Evolutionary conservation across 1,140 invertebrate genomes (phyloP), one percentile per base, ranked within the genome.

Genomic region (Orius insidiosus): DNA sequence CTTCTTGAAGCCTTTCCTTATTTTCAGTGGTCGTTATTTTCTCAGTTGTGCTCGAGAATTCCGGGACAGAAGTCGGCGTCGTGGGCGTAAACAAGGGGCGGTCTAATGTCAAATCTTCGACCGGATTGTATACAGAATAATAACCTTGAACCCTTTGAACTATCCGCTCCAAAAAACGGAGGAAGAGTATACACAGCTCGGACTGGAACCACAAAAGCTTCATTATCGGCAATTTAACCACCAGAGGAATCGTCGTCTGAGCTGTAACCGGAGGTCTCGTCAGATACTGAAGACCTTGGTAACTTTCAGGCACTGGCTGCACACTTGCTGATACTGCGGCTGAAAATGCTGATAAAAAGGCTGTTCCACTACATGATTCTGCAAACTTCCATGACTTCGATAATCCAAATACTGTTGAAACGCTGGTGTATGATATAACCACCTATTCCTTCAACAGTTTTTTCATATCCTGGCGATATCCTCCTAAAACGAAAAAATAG

Each of bases 111-210:
- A 57, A 39, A 7, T 45, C 44, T 15, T 57, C 56, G 1, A 52
- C 47, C 6, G 53, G 54, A 42, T 56, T 57, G 46, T 56, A 59
- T 1, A 56, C 50, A 0, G 58, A 59, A 39, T 53, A 59, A 35
- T 54, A 55, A 16, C 53, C 57, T 36, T 59, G 58, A 30, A 59
- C 52, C 15, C 55, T 50, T 13, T 59, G 53, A n/a, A 59, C 49
- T 7, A 58, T 49, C 2, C 54, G 42, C 43, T 59, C 58, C 2
- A 59, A 44, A n/a, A 31, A 56, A 53, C 0, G 52, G 48, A 0
- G 57, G 58, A 9, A 59, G 53, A 10, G 43, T 44, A 16, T 53
- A 54, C 39, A 49, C 44, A 16, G 46, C 34, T 16, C 46, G 33
- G 4, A 53, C 36, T 18, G 53, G 53, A 2, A 53, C 44, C 24